Evolutionary conservation across 37 sponge, comb jelly and placozoan species (phyloP).

Genomic region (Cliona cf. orientalis): DNA sequence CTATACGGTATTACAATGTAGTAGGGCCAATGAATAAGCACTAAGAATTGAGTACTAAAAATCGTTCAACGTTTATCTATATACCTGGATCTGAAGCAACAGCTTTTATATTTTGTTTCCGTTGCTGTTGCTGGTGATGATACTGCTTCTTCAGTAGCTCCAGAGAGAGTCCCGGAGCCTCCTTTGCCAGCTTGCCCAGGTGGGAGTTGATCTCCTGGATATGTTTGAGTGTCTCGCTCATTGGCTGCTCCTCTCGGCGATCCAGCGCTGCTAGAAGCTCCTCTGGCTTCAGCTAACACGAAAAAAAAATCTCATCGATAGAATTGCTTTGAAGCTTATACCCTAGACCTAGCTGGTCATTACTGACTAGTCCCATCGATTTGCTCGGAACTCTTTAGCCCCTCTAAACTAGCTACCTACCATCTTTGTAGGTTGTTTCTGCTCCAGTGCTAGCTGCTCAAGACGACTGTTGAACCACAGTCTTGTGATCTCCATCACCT

Average conservation of each 20-base stretch:
- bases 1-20: too few species aligned
- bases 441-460: not conserved
- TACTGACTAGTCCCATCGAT: not conserved
- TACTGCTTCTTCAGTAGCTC: not conserved
- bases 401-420: not conserved
- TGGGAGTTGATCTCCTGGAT: slow-evolving; percentile 27
- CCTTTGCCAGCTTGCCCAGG: not conserved
- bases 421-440: not conserved
- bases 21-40: not conserved
- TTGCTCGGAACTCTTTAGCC: not conserved
- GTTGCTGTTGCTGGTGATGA: not conserved
- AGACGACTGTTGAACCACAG: slow-evolving; percentile 33
- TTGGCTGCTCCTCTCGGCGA: not conserved
- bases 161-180: not conserved
- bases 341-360: not conserved
- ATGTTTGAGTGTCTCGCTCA: not conserved
- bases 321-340: not conserved
- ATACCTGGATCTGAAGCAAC: slow-evolving; percentile 3
- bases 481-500: slow-evolving; percentile 28
- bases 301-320: not conserved
- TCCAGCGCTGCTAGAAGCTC: slow-evolving; percentile 14
- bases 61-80: not conserved
- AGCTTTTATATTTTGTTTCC: not conserved
- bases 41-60: too few species aligned
- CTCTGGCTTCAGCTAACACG: too few species aligned